Percentiles rank a stretch among this genome's conserved stretches.
phyloP scores from a whole-genome alignment of 2,888 invertebrate genomes.

The Nebria salina region DNA sequence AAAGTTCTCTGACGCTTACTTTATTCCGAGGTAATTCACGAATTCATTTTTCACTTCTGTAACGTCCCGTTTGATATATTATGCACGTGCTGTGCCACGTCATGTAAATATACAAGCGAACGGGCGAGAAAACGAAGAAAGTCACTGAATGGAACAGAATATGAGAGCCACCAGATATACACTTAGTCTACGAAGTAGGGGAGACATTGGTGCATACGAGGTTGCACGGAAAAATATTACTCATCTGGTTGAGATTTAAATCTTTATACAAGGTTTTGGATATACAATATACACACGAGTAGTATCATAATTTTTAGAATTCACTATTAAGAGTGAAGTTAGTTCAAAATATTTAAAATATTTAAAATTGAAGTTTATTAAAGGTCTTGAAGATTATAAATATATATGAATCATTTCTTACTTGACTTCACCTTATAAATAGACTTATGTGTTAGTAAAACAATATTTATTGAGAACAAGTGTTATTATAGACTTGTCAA shows the following conservation, averaged over 20 bases:
- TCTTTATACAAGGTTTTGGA: no score
- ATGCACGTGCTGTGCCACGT: conserved; percentile 25
- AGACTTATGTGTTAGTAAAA: background rate
- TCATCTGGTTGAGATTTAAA: no score
- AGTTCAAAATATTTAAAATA: no score
- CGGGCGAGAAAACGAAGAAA: background rate
- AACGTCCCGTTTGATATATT: conserved; percentile 46
- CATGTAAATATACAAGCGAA: conserved; percentile 11
- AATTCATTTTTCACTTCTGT: conserved; percentile 46
- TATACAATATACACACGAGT: no score
- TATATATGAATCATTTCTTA: no score
- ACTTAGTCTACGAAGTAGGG: background rate
- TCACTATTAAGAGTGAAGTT: no score
- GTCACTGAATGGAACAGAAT: background rate
- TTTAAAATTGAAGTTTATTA: no score
- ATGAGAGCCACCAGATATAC: background rate
- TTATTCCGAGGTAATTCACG: conserved; percentile 44
- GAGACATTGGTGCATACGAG: background rate
- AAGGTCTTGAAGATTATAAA: no score
- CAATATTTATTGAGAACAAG: no score
- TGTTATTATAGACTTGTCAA: no score
- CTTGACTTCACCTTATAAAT: background rate
- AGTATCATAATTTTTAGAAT: no score
- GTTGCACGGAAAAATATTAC: no score
- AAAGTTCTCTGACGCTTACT: conserved; percentile 36